Evolutionary conservation across 2,888 invertebrate genomes (phyloP).

Genomic region (Zootermopsis nevadensis): DNA sequence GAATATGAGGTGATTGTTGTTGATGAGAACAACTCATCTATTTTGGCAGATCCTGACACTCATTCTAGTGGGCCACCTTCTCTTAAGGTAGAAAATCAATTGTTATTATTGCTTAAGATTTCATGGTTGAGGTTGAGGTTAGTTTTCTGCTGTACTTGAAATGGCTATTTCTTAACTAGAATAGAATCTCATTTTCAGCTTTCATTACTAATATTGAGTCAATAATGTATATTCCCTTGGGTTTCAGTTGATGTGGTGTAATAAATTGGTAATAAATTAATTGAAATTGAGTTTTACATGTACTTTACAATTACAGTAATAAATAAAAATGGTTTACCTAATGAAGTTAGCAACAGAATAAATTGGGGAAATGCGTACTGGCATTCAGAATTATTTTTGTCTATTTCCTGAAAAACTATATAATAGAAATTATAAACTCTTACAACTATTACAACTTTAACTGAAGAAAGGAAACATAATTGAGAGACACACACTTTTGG

Average conservation of each 20-base stretch:
- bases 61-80: slow-evolving; percentile 78
- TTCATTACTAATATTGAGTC: not conserved
- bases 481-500: too few species aligned
- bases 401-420: too few species aligned
- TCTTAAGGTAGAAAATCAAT: slow-evolving; percentile 75
- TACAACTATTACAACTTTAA: too few species aligned
- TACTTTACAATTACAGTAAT: too few species aligned
- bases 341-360: too few species aligned
- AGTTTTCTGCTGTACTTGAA: not conserved
- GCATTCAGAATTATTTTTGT: too few species aligned
- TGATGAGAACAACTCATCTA: slow-evolving; percentile 88
- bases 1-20: slow-evolving; percentile 92
- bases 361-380: too few species aligned
- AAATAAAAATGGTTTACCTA: too few species aligned
- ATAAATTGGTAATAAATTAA: too few species aligned
- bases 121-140: not conserved
- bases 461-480: too few species aligned
- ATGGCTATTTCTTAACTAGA: not conserved
- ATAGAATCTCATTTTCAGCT: not conserved
- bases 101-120: not conserved
- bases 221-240: not conserved
- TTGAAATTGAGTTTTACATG: too few species aligned
- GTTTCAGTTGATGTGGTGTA: not conserved
- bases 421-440: too few species aligned
- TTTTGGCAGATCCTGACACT: slow-evolving; percentile 79